Evolutionary conservation across 2,797 vertebrate species (phyloP), one percentile per base, ranked within the genome.

Genomic region (Brachyrhaphis roseni): DNA sequence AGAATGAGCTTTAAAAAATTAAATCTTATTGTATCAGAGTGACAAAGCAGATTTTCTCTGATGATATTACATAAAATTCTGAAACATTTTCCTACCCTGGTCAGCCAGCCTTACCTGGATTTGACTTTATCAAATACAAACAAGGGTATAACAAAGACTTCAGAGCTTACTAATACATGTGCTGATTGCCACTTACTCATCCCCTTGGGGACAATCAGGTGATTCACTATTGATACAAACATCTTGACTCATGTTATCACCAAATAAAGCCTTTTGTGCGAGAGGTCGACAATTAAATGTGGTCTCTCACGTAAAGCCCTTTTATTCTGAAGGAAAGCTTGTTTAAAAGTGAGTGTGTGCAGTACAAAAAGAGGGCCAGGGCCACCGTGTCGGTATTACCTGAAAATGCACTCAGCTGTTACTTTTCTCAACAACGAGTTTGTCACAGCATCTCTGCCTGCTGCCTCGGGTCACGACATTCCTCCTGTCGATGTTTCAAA

Each of bases 401-500:
- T 31, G 20, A 79, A 86, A 84, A 87, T 47, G 68, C 57, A 72
- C 11, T 74, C 72, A 85, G 41, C 51, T 51, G 71, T 46, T 72
- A 84, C 75, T 82, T 84, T 66, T 34, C 76, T 43, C 47, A 57
- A 20, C 59, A 34, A 20, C 16, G 20, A 79, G 64, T 26, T 68
- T 62, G 76, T 49, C 8, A 79, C 47, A 8, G 55, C n/a, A 77
- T 79, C 78, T 12, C 45, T 43, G 70, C 45, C 45, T 43, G 74
- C 45, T n/a, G 83, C 91, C 87, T 45, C 36, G 0, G 74, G 89
- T 64, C 74, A 83, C 76, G 51, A 49, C 73, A 79, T 83, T 90
- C 78, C 77, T 84, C 53, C 1, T 66, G 13, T 23, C 45, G 13
- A 45, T 39, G 66, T 82, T 86, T 84, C 15, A 75, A 78, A 87